Percentiles rank a stretch among this genome's conserved stretches.
Evolutionary conservation across 2,888 invertebrate genomes (phyloP).

Genomic region (Cosmopolites sordidus): DNA sequence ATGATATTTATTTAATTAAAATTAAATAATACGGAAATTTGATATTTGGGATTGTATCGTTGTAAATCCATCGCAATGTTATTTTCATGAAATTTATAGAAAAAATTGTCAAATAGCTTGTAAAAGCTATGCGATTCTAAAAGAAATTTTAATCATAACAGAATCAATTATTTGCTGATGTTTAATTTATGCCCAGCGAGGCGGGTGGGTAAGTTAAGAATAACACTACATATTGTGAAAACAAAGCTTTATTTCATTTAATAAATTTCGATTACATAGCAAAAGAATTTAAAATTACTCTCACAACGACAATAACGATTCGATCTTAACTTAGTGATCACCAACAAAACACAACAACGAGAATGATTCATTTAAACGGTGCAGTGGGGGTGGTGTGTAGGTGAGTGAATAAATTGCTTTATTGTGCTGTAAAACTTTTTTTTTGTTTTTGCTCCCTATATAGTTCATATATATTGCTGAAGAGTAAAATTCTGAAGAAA

Average conservation of each 20-base stretch:
- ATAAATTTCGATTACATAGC: conserved; percentile 17
- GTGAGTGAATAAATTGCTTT: conserved; percentile 23
- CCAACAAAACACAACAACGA: conserved; percentile 15
- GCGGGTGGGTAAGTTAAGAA: too few species aligned
- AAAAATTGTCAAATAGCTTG: background rate
- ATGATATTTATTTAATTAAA: background rate
- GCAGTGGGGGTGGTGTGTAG: background rate
- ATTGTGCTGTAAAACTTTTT: conserved; percentile 23
- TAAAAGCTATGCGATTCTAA: too few species aligned
- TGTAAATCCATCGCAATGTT: too few species aligned
- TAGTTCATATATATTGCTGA: conserved; percentile 20
- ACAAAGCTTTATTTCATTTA: conserved; percentile 18
- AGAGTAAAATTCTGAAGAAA: conserved; percentile 23
- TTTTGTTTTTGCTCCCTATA: background rate
- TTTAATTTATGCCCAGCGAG: too few species aligned
- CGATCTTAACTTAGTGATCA: conserved; percentile 11
- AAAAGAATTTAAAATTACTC: conserved; percentile 18
- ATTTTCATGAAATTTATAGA: too few species aligned
- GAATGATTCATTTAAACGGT: conserved; percentile 1
- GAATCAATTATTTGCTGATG: too few species aligned
- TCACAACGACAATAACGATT: conserved; percentile 12
- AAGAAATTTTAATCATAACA: too few species aligned
- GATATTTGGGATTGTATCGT: too few species aligned
- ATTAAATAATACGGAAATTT: background rate
- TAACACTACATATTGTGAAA: conserved; percentile 6